These are phyloP conservation scores for Silurus glanis DNA, from an alignment of 2,113 vertebrate species.

Conservation along the genomic window DNA sequence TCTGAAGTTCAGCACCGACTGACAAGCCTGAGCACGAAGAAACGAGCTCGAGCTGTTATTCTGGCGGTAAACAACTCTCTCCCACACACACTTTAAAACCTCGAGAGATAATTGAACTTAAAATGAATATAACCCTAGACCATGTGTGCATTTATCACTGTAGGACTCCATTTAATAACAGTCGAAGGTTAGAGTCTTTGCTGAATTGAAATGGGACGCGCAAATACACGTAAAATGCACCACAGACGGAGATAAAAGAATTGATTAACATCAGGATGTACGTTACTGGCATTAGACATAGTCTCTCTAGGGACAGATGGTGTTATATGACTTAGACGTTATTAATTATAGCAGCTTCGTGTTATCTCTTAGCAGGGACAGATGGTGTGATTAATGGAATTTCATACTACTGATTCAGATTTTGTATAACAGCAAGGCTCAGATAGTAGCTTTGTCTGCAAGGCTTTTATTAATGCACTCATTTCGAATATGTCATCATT, in stretches of 20 bases:
- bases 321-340: background rate
- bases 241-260: background rate
- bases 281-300: background rate
- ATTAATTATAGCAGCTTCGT: background rate
- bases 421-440: background rate
- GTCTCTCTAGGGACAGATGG: background rate
- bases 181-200: background rate
- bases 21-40: background rate
- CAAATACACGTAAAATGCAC: background rate
- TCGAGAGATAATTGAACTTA: conserved; percentile 4
- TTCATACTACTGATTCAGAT: background rate
- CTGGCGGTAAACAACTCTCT: conserved; percentile 22
- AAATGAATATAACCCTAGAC: conserved; percentile 23
- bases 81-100: background rate
- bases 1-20: conserved; percentile 16
- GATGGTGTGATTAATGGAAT: background rate
- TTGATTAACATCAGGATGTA: background rate
- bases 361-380: background rate
- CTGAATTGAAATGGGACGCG: background rate
- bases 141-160: conserved; percentile 27
- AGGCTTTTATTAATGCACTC: background rate
- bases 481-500: background rate
- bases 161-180: conserved; percentile 20
- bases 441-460: background rate
- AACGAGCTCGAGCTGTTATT: conserved; percentile 25